Percentiles rank a stretch among this genome's conserved stretches.
These are phyloP conservation scores for Parambassis ranga DNA, from an alignment of 2,797 vertebrate species.

Conservation along the genomic window DNA sequence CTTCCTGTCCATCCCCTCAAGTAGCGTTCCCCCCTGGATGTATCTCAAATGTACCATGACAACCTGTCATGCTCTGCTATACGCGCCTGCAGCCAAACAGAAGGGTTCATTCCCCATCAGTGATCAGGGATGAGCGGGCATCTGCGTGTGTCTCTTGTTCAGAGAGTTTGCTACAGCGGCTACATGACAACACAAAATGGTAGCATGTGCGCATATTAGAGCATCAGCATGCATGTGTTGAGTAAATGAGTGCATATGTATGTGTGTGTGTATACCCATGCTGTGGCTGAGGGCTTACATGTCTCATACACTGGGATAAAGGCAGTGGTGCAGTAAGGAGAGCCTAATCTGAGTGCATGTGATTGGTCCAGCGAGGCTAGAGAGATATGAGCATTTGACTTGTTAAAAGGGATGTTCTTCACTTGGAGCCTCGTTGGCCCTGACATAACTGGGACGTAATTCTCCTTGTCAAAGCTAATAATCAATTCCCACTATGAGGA, in stretches of 20 bases:
- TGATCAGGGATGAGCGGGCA: conserved; percentile 54
- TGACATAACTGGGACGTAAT: conserved; percentile 84
- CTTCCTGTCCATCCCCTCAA: conserved; percentile 12
- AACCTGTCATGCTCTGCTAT: conserved; percentile 70
- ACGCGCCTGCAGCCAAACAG: conserved; percentile 70
- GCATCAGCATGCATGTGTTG: conserved; percentile 42
- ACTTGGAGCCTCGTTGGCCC: conserved; percentile 71
- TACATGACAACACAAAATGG: conserved; percentile 53
- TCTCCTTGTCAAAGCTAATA: conserved; percentile 80
- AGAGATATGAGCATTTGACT: conserved; percentile 72
- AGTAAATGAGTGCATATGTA: conserved; percentile 24
- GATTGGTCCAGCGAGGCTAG: conserved; percentile 52
- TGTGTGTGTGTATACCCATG: conserved; percentile 25
- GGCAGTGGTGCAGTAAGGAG: conserved; percentile 60
- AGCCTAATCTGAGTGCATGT: conserved; percentile 63
- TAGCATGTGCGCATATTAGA: conserved; percentile 36
- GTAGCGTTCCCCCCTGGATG: conserved; percentile 29
- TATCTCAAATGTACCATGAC: conserved; percentile 76
- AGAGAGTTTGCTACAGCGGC: conserved; percentile 49
- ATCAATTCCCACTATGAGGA: conserved; percentile 75
- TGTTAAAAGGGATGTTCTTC: conserved; percentile 79
- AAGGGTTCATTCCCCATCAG: conserved; percentile 77
- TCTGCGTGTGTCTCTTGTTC: conserved; percentile 50
- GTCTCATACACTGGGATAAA: conserved; percentile 53
- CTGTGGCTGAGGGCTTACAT: conserved; percentile 48